A percentile compares a stretch with the other conserved stretches of the same genome.
Conservation (phyloP, 2,113 vertebrate species). For the Callaeas wilsoni region DNA sequence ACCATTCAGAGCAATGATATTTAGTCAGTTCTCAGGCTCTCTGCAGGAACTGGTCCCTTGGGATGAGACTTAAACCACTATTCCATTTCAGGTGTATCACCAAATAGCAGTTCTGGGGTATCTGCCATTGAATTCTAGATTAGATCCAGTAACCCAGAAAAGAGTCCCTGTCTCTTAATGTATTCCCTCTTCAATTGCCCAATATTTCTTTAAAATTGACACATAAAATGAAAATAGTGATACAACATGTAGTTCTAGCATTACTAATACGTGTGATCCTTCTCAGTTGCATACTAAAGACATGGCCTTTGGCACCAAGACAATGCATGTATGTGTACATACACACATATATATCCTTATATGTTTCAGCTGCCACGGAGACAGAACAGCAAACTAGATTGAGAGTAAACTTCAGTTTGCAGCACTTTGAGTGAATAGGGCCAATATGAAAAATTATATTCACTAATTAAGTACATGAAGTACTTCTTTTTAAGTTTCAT, state of each 20-base stretch:
- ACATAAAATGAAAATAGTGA: background rate
- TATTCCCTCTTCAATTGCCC: background rate
- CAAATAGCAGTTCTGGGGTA: background rate
- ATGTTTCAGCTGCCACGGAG: background rate
- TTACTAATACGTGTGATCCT: background rate
- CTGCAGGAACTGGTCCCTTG: background rate
- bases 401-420: background rate
- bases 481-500: background rate
- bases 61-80: background rate
- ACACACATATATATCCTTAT: accelerated
- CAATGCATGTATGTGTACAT: background rate
- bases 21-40: background rate
- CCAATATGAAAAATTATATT: background rate
- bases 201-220: background rate
- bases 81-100: background rate
- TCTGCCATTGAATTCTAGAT: background rate
- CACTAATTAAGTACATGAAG: background rate
- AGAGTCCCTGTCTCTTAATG: background rate
- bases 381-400: background rate
- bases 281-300: background rate
- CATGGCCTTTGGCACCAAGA: background rate
- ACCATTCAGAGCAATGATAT: background rate
- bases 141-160: background rate
- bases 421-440: background rate
- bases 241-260: background rate